Percentiles rank a stretch among this genome's conserved stretches.
Evolutionary conservation across 2,797 vertebrate genomes (phyloP).

Genomic region (Alca torda): DNA sequence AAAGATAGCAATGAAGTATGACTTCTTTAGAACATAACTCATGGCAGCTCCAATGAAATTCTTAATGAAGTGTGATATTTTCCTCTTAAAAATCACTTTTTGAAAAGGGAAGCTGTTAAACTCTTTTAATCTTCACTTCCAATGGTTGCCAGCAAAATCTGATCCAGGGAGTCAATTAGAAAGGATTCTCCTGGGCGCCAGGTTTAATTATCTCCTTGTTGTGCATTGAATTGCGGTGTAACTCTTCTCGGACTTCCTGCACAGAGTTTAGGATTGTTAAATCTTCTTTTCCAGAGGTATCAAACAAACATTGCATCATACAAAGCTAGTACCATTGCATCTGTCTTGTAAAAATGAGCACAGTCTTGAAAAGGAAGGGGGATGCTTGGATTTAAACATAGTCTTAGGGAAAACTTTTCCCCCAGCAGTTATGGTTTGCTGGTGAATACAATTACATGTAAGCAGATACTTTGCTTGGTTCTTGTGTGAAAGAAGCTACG

Average conservation of each 20-base stretch:
- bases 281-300: slow-evolving; percentile 20
- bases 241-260: slow-evolving; percentile 8
- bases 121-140: slow-evolving; percentile 12
- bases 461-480: neutral
- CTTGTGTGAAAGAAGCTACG: neutral
- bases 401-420: neutral
- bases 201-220: slow-evolving; percentile 42
- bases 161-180: slow-evolving; percentile 33
- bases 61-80: neutral
- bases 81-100: slow-evolving; percentile 24
- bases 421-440: neutral
- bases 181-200: neutral
- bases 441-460: neutral
- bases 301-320: slow-evolving; percentile 14
- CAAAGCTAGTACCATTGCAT: neutral
- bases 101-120: slow-evolving; percentile 12
- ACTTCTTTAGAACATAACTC: slow-evolving; percentile 6
- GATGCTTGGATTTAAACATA: neutral
- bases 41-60: neutral
- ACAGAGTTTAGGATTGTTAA: neutral
- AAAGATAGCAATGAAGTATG: neutral
- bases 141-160: slow-evolving; percentile 17
- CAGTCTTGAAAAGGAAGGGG: neutral
- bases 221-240: neutral
- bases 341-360: slow-evolving; percentile 70